Percentiles rank a stretch among this genome's conserved stretches.
phyloP scores from a whole-genome alignment of 2,797 vertebrate species.

The Centroberyx gerrardi region DNA sequence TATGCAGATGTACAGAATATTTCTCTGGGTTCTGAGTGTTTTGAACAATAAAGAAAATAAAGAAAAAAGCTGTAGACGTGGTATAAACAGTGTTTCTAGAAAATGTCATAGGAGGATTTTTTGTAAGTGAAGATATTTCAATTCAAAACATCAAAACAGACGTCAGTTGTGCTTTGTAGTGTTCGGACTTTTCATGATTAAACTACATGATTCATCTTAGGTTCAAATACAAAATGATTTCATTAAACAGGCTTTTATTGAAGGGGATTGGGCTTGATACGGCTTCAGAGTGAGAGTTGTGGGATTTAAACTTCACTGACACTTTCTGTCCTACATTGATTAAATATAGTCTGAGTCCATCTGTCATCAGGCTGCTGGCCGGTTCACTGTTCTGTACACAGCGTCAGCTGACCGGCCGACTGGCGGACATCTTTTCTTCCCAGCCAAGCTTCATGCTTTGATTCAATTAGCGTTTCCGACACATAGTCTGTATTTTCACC shows the following conservation, averaged over 20 bases:
- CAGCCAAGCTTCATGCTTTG: constrained; percentile 63
- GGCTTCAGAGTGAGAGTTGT: neutral
- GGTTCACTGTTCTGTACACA: constrained; percentile 44
- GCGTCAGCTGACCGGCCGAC: constrained; percentile 52
- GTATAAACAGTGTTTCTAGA: too few species aligned
- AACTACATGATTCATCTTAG: neutral
- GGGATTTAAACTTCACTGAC: constrained; percentile 9
- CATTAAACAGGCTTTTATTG: neutral
- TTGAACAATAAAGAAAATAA: too few species aligned
- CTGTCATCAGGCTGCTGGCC: constrained; percentile 49
- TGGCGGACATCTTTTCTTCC: constrained; percentile 44
- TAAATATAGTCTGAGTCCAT: constrained; percentile 49
- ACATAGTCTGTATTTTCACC: constrained; percentile 42
- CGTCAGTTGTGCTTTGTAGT: too few species aligned
- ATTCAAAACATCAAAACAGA: too few species aligned
- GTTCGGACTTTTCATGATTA: too few species aligned
- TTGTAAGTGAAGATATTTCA: too few species aligned
- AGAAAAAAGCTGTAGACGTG: too few species aligned
- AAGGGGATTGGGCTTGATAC: neutral
- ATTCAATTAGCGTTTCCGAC: constrained; percentile 67
- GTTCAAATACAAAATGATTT: neutral
- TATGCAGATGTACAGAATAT: too few species aligned
- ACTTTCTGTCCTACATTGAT: constrained; percentile 57
- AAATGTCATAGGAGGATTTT: too few species aligned
- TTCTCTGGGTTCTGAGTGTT: too few species aligned